phyloP scores from a whole-genome alignment of 2,797 vertebrate genomes.

The Falco rusticolus region DNA sequence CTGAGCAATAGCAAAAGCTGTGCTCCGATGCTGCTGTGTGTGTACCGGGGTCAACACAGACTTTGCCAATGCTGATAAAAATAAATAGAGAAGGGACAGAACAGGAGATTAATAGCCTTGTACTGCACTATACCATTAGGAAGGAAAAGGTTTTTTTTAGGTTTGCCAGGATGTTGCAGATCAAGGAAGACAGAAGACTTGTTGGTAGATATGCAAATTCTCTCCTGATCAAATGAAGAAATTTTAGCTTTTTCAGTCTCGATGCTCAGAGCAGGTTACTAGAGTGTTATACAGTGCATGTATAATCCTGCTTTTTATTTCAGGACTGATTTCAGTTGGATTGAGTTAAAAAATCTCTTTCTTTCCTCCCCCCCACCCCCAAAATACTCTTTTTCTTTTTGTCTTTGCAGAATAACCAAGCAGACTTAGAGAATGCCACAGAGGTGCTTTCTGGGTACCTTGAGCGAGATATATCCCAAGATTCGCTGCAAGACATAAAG shows the following conservation, averaged over 20 bases:
- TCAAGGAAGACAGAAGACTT: accelerated
- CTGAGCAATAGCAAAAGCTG: neutral
- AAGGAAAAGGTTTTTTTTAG: neutral
- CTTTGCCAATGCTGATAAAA: neutral
- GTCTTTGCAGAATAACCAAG: slow-evolving; percentile 95
- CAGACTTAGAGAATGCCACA: slow-evolving; percentile 99
- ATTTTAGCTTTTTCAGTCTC: neutral
- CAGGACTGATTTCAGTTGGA: neutral
- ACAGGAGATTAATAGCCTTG: neutral
- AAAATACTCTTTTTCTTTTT: neutral
- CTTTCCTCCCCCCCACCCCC: accelerated
- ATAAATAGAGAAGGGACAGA: neutral
- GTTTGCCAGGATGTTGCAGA: neutral
- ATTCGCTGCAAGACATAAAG: slow-evolving; percentile 99
- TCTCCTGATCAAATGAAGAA: neutral
- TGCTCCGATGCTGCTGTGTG: neutral
- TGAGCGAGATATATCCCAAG: slow-evolving; percentile 99
- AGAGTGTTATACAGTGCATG: neutral
- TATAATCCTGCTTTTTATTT: neutral
- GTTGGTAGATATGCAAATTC: neutral
- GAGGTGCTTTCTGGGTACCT: slow-evolving; percentile 99
- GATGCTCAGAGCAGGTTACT: neutral
- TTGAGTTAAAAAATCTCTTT: neutral
- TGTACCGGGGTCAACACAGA: neutral
- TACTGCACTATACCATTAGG: neutral